phyloP scores from a whole-genome alignment of 1,140 invertebrate genomes.

The Chionoecetes opilio region DNA sequence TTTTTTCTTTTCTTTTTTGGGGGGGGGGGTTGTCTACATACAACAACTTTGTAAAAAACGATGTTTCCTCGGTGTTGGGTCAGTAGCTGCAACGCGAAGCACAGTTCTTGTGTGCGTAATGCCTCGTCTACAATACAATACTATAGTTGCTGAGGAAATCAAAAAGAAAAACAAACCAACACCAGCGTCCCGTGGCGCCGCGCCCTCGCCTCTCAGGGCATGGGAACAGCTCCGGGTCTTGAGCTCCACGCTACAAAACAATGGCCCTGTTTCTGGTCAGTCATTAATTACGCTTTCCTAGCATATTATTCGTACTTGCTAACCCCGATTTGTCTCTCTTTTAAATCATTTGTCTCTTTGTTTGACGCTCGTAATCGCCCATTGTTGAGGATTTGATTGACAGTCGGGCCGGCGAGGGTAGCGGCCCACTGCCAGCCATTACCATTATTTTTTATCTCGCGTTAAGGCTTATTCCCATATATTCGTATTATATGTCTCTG shows the following conservation, averaged over 20 bases:
- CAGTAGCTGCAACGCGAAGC: background rate
- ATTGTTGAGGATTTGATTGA: slow-evolving; percentile 74
- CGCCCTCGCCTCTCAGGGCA: slow-evolving; percentile 10
- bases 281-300: slow-evolving; percentile 79
- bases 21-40: too few species aligned
- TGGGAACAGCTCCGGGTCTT: slow-evolving; percentile 61
- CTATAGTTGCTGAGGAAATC: background rate
- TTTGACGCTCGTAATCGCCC: slow-evolving; percentile 74
- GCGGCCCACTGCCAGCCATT: background rate
- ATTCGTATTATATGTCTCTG: background rate
- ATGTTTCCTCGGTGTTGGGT: background rate
- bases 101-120: background rate
- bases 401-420: slow-evolving; percentile 60
- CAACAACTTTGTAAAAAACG: too few species aligned
- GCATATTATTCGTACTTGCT: slow-evolving; percentile 78
- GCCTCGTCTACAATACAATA: background rate
- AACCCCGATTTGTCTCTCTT: slow-evolving; percentile 78
- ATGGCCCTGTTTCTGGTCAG: slow-evolving; percentile 75
- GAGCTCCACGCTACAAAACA: slow-evolving; percentile 74
- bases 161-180: background rate
- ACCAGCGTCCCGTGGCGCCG: background rate
- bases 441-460: background rate
- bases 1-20: too few species aligned
- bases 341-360: slow-evolving; percentile 79
- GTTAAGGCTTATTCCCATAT: background rate